Base-by-base conservation (phyloP, 2,797 vertebrate genomes). In the Arrhamphus sclerolepis region DNA sequence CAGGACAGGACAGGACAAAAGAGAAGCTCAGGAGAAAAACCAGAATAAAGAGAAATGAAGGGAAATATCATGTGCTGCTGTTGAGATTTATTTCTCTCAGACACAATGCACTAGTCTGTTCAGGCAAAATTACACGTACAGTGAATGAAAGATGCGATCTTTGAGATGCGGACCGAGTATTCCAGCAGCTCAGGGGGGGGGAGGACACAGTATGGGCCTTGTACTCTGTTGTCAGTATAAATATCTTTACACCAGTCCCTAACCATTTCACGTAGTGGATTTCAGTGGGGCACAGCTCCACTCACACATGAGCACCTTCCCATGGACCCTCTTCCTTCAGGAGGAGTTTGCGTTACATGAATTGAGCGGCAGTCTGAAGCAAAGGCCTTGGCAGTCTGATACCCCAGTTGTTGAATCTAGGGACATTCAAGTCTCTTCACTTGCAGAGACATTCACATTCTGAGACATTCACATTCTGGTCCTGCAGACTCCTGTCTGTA, bases 51-150 rank as follows among this genome's bases (percentile, higher is more conserved):
- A 75, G 77, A 82, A 50, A 70, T 75, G 79, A 78, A 84, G 80
- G 74, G 59, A 78, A 66, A 79, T 70, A 80, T 82, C 72, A 74
- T 41, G 61, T 56, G 62, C 71, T 44, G 78, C 80, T 81, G 82
- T 86, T 76, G 18, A 68, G 82, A 81, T 77, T 68, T 77, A 81
- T 77, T 85, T 81, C 66, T 84, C 70, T 75, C 67, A 76, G 66
- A 81, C 84, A 87, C 85, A 87, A 87, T 82, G 70, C 74, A 66
- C 24, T 63, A 55, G 50, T 72, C 61, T 80, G 67, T 64, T 66
- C 66, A 74, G 54, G 66, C 62, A 68, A 57, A 64, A 70, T 58
- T 64, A 53, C 75, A 69, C 79, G 62, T 70, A 70, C 65, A 43
- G 56, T 46, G 66, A 75, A 80, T 64, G 59, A 74, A 79, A 82